Percentiles rank a stretch among this genome's conserved stretches.
phyloP scores from a whole-genome alignment of 2,113 vertebrate genomes.

The Noturus placidus region DNA sequence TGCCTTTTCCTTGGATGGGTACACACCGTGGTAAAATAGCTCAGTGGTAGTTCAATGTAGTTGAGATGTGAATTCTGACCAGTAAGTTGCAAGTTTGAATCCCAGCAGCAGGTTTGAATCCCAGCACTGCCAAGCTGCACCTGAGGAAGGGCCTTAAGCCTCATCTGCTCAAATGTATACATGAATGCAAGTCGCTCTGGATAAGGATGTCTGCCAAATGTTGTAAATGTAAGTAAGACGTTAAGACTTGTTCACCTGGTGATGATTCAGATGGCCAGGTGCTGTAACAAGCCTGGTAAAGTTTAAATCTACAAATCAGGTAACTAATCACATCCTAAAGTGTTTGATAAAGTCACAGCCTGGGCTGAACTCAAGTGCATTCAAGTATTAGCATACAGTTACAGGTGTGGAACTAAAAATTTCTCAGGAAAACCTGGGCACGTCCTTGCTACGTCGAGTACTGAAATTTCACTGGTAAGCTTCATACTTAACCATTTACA shows the following conservation, averaged over 20 bases:
- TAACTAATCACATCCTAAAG: no score
- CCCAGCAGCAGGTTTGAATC: no score
- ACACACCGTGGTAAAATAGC: neutral
- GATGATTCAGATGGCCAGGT: neutral
- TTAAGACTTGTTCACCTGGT: neutral
- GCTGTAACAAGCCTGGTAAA: neutral
- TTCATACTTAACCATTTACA: slow-evolving; percentile 1
- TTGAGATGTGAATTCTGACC: no score
- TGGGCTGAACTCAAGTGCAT: slow-evolving; percentile 12
- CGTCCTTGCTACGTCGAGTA: neutral
- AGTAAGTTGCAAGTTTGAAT: no score
- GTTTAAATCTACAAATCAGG: neutral
- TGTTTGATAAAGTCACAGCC: neutral
- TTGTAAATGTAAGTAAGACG: neutral
- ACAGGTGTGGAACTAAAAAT: neutral
- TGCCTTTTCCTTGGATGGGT: neutral
- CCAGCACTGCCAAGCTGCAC: no score
- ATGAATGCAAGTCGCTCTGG: no score
- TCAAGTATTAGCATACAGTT: slow-evolving; percentile 10
- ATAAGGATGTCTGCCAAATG: no score
- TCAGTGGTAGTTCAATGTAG: no score
- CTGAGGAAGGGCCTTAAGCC: no score
- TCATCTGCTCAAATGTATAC: no score
- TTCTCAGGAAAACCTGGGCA: neutral
- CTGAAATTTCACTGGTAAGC: neutral